phyloP scores from a whole-genome alignment of 2,888 invertebrate genomes.

The Cerceris rybyensis region DNA sequence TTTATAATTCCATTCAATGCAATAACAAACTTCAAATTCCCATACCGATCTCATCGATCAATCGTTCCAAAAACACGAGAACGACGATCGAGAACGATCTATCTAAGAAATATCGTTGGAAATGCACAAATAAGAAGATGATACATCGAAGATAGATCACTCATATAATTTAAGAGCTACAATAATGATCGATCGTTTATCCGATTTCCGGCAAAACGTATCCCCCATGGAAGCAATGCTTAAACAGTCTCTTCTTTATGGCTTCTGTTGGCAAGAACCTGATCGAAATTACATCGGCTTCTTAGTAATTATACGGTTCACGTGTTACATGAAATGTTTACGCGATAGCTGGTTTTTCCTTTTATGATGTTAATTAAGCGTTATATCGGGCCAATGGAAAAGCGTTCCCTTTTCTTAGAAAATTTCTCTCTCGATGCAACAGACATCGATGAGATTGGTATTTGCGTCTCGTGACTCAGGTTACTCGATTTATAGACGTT shows the following conservation, averaged over 20 bases:
- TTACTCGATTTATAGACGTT: not conserved
- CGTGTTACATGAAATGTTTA: not conserved
- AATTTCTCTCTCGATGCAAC: conserved; percentile 12
- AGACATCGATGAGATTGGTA: not conserved
- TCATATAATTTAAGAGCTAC: too few relatives aligned
- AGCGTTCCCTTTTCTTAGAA: not conserved
- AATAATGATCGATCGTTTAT: not conserved
- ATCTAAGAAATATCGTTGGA: too few relatives aligned
- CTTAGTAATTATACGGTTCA: not conserved
- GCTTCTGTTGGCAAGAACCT: not conserved
- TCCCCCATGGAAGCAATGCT: not conserved
- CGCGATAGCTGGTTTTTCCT: not conserved
- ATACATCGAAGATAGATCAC: too few relatives aligned
- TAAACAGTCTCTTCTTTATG: not conserved
- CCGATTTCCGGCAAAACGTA: not conserved
- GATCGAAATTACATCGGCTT: not conserved
- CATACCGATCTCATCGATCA: too few relatives aligned
- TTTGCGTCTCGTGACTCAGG: too few relatives aligned
- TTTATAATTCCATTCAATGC: too few relatives aligned
- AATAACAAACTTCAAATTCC: too few relatives aligned
- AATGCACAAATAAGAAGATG: too few relatives aligned
- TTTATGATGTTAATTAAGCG: not conserved
- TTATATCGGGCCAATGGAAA: not conserved
- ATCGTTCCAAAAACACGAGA: too few relatives aligned
- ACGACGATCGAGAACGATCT: too few relatives aligned